Percentiles rank a stretch among this genome's conserved stretches.
phyloP scores from a whole-genome alignment of 1,140 invertebrate species.

The Caenorhabditis briggsae region DNA sequence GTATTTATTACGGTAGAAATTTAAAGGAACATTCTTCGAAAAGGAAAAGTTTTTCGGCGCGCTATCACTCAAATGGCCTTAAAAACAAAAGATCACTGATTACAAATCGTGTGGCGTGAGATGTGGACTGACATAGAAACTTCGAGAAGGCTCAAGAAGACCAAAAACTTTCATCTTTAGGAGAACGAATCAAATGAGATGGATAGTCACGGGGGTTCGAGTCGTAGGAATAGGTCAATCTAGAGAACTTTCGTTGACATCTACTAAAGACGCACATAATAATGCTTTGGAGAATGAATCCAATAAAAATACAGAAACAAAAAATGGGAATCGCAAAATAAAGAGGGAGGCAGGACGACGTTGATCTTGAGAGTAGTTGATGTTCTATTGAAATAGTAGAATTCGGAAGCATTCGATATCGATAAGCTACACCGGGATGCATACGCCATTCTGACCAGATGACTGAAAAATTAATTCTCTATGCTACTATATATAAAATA shows the following conservation, averaged over 20 bases:
- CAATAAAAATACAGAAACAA: slow-evolving; percentile 25
- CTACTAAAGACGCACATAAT: neutral
- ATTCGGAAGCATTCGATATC: neutral
- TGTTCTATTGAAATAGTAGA: slow-evolving; percentile 20
- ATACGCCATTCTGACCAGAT: slow-evolving; percentile 32
- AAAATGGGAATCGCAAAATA: slow-evolving; percentile 24
- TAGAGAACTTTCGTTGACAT: neutral
- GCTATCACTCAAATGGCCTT: neutral
- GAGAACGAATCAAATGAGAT: slow-evolving; percentile 43
- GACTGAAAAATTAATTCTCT: neutral
- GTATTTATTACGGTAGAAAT: no score
- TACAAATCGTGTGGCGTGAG: slow-evolving; percentile 24
- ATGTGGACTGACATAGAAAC: slow-evolving; percentile 9
- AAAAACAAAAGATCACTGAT: slow-evolving; percentile 26
- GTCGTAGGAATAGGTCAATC: slow-evolving; percentile 22
- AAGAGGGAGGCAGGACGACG: slow-evolving; percentile 26
- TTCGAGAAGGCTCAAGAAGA: neutral
- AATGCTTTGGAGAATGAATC: slow-evolving; percentile 15
- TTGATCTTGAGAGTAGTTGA: slow-evolving; percentile 17
- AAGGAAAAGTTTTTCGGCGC: no score
- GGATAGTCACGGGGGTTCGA: slow-evolving; percentile 34
- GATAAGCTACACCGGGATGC: slow-evolving; percentile 31
- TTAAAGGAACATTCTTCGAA: no score
- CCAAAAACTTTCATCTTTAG: slow-evolving; percentile 41
- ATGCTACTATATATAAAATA: neutral